These are phyloP conservation scores for Megalops cyprinoides DNA, from an alignment of 2,797 vertebrate genomes.

Conservation along the genomic window DNA sequence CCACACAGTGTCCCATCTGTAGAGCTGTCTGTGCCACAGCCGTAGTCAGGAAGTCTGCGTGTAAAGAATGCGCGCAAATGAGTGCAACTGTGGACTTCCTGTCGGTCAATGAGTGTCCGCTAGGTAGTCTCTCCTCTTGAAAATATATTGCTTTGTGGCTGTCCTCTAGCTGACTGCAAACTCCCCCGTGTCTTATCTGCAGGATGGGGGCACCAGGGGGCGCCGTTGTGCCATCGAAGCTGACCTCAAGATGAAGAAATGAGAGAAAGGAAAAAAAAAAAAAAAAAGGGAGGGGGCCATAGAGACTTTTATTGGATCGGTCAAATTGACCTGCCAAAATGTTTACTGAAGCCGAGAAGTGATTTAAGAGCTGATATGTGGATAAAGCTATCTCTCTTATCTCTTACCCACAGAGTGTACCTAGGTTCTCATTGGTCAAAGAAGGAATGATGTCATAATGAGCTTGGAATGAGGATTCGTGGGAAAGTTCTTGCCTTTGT, in stretches of 20 bases:
- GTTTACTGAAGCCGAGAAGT: not conserved
- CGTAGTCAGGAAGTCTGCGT: conserved; percentile 12
- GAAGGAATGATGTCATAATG: conserved; percentile 14
- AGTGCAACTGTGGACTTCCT: conserved; percentile 27
- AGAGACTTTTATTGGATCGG: conserved; percentile 1
- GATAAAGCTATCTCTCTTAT: conserved; percentile 10
- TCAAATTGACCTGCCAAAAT: conserved; percentile 9
- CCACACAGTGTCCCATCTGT: not conserved
- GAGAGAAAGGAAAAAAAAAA: conserved; percentile 46
- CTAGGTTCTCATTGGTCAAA: conserved; percentile 4
- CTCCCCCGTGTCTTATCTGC: conserved; percentile 32
- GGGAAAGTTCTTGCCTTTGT: not conserved
- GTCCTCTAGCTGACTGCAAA: conserved; percentile 13
- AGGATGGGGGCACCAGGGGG: conserved; percentile 98
- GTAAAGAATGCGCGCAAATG: not conserved
- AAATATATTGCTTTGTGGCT: not conserved
- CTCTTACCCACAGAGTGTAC: conserved; percentile 25
- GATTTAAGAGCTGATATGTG: not conserved
- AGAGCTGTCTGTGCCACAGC: not conserved
- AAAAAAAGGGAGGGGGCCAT: not conserved
- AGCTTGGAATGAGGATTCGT: not conserved
- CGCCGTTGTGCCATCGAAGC: conserved; percentile 98
- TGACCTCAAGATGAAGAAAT: conserved; percentile 99
- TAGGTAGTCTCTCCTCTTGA: conserved; percentile 41
- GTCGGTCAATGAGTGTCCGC: conserved; percentile 35